phyloP scores from a whole-genome alignment of 2,888 invertebrate species.

The Stenchaetothrips biformis region DNA sequence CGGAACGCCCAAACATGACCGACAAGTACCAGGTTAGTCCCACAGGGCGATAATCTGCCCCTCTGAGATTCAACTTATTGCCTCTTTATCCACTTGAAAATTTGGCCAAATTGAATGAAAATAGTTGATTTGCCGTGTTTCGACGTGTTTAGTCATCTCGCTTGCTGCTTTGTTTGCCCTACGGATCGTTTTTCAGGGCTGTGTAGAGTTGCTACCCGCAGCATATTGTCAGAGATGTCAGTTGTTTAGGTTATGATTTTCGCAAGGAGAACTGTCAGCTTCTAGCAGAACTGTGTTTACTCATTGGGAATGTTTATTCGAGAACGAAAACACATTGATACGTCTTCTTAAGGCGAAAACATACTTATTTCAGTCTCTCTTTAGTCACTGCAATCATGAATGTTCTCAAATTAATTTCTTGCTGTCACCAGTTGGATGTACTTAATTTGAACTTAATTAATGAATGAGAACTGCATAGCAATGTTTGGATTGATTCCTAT shows the following conservation, averaged over 20 bases:
- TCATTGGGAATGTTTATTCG: not conserved
- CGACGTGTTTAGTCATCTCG: not conserved
- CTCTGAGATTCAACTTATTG: not conserved
- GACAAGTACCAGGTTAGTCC: constrained; percentile 1
- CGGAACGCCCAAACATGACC: constrained; percentile 16
- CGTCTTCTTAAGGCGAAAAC: too few species aligned
- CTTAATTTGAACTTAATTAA: too few species aligned
- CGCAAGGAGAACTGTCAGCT: not conserved
- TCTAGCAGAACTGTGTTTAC: not conserved
- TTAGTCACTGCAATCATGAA: too few species aligned
- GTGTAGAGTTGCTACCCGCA: not conserved
- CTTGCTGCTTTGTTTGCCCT: too few species aligned
- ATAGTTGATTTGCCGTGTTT: not conserved
- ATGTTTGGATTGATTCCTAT: too few species aligned
- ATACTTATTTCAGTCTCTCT: too few species aligned
- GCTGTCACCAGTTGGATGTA: too few species aligned
- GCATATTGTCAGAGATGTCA: not conserved
- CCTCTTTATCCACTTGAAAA: not conserved
- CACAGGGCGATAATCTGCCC: not conserved
- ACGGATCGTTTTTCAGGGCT: not conserved
- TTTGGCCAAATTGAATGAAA: not conserved
- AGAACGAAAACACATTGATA: not conserved
- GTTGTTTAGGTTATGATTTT: constrained; percentile 9
- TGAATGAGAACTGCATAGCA: too few species aligned
- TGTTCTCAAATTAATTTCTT: too few species aligned